Conservation (phyloP, 2,888 invertebrate species). For the Himalopsyche anomala region DNA sequence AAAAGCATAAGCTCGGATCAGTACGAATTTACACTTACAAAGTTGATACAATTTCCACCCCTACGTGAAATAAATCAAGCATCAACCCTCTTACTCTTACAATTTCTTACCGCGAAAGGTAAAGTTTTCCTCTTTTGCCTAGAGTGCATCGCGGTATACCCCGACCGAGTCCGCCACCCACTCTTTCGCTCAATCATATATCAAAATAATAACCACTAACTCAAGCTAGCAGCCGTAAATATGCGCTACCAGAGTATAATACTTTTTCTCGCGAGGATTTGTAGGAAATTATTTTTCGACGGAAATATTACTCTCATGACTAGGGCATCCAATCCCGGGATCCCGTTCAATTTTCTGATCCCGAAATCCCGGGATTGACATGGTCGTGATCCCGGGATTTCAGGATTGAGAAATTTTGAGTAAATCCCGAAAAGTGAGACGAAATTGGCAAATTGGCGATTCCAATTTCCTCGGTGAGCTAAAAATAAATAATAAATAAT, state of each 20-base stretch:
- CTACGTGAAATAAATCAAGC: slow-evolving; percentile 30
- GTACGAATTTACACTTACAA: background rate
- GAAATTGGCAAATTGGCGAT: no score
- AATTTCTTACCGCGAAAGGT: slow-evolving; percentile 22
- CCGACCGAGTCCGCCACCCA: background rate
- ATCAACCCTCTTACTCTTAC: slow-evolving; percentile 10
- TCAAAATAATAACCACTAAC: slow-evolving; percentile 24
- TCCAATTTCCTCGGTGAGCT: no score
- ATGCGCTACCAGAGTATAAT: background rate
- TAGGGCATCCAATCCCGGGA: no score
- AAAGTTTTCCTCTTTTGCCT: slow-evolving; percentile 18
- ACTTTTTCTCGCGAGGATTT: background rate
- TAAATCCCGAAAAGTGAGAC: no score
- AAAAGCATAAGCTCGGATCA: background rate
- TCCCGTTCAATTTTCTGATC: no score
- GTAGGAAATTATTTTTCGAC: no score
- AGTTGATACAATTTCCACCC: slow-evolving; percentile 15
- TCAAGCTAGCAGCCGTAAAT: background rate
- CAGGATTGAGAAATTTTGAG: no score
- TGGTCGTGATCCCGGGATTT: no score
- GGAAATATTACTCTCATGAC: no score
- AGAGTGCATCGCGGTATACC: background rate
- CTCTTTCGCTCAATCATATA: slow-evolving; percentile 4
- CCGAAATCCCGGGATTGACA: no score
- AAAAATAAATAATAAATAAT: no score